Conservation (phyloP, 2,797 vertebrate species). For the Pampus argenteus region DNA sequence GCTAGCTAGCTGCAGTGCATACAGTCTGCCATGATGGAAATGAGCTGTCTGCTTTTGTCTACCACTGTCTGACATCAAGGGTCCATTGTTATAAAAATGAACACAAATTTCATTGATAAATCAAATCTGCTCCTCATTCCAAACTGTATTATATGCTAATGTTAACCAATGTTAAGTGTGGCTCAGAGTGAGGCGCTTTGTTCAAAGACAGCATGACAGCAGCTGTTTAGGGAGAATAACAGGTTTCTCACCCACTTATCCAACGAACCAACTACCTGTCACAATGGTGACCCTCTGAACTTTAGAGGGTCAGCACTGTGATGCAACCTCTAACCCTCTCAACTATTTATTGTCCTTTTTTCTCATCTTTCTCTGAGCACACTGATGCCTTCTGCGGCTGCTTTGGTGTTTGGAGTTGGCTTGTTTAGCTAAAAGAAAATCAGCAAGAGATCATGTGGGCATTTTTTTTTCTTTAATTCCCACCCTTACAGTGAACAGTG, state of each 20-base stretch:
- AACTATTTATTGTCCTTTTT: neutral
- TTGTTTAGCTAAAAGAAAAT: constrained; percentile 35
- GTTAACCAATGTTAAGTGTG: no score
- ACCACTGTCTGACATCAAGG: no score
- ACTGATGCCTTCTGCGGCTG: neutral
- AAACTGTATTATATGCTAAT: no score
- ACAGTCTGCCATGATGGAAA: no score
- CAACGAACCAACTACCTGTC: neutral
- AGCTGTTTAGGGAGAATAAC: neutral
- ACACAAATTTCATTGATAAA: no score
- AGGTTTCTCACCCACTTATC: neutral
- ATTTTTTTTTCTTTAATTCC: constrained; percentile 30
- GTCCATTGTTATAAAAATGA: no score
- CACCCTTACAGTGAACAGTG: constrained; percentile 43
- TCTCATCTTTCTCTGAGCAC: neutral
- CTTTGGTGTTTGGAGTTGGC: constrained; percentile 13
- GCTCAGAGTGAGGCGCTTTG: neutral
- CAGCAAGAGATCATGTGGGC: constrained; percentile 6
- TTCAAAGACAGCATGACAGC: neutral
- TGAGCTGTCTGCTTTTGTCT: no score
- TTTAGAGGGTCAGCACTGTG: no score
- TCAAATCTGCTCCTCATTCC: no score
- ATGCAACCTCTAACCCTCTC: constrained; percentile 6
- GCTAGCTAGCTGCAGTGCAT: no score
- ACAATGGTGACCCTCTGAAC: neutral